Percentiles rank a stretch among this genome's conserved stretches.
phyloP scores from a whole-genome alignment of 2,888 invertebrate species.

The Gryllus longicercus region DNA sequence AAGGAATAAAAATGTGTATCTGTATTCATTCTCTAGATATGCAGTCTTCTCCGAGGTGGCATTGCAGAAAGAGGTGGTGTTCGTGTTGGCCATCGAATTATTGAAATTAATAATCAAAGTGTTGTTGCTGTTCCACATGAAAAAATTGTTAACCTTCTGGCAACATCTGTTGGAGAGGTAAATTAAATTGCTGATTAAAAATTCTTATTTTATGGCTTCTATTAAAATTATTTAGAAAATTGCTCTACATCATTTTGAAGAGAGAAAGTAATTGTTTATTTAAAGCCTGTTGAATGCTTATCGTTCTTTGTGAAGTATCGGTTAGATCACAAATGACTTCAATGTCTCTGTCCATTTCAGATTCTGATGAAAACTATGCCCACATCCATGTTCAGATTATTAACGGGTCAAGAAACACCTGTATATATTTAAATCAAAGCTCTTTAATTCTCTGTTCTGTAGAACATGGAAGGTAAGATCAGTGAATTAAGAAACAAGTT shows the following conservation, averaged over 20 bases:
- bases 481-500: too few relatives aligned
- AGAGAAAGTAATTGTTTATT: too few relatives aligned
- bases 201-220: not conserved
- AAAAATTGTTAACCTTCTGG: constrained; percentile 96
- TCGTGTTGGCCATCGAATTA: constrained; percentile 97
- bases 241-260: constrained; percentile 20
- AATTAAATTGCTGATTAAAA: constrained; percentile 39
- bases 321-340: not conserved
- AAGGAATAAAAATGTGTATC: too few relatives aligned
- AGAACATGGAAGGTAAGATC: too few relatives aligned
- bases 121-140: constrained; percentile 99
- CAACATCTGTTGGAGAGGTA: constrained; percentile 99
- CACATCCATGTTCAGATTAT: constrained; percentile 97
- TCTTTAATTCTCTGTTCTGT: not conserved
- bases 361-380: constrained; percentile 99
- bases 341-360: constrained; percentile 54
- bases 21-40: constrained; percentile 65
- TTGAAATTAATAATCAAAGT: constrained; percentile 99
- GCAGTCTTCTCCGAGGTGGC: constrained; percentile 94
- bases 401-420: constrained; percentile 99
- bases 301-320: too few relatives aligned
- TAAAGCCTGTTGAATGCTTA: too few relatives aligned
- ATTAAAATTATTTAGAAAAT: not conserved
- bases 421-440: constrained; percentile 84
- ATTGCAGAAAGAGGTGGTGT: constrained; percentile 99